phyloP scores from a whole-genome alignment of 2,888 invertebrate species.

The Microctonus hyperodae region DNA sequence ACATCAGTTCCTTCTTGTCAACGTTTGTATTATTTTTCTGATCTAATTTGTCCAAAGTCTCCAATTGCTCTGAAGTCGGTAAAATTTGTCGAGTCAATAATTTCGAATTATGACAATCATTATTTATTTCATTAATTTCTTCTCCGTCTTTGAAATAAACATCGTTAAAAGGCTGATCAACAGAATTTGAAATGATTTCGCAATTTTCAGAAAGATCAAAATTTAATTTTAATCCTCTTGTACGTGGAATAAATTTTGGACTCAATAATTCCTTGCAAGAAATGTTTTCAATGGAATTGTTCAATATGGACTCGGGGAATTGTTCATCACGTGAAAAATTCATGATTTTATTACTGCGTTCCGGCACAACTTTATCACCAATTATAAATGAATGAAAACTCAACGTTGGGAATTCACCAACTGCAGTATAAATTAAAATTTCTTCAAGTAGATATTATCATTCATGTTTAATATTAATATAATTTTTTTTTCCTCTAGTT shows the following conservation, averaged over 20 bases:
- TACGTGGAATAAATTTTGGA: slow-evolving; percentile 42
- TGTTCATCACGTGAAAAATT: not conserved
- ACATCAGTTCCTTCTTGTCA: not conserved
- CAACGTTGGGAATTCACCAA: not conserved
- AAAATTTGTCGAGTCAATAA: not conserved
- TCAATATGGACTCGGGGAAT: slow-evolving; percentile 47
- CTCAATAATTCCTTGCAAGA: slow-evolving; percentile 44
- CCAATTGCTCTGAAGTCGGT: slow-evolving; percentile 8
- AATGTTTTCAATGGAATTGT: slow-evolving; percentile 36
- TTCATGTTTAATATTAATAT: not conserved
- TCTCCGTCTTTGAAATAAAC: not conserved
- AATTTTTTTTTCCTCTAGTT: too few relatives aligned
- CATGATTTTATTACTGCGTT: not conserved
- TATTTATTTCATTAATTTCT: slow-evolving; percentile 19
- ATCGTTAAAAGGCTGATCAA: not conserved
- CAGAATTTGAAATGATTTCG: slow-evolving; percentile 12
- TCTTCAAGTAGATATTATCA: not conserved
- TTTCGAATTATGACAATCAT: not conserved
- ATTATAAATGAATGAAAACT: not conserved
- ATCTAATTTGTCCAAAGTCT: slow-evolving; percentile 18
- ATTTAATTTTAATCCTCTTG: slow-evolving; percentile 42
- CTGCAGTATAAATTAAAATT: not conserved
- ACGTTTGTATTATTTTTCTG: not conserved
- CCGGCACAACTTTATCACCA: not conserved
- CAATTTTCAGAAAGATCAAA: slow-evolving; percentile 45